These are phyloP conservation scores for Melanotaenia nigrans DNA, from an alignment of 2,797 vertebrate species.

Conservation along the genomic window DNA sequence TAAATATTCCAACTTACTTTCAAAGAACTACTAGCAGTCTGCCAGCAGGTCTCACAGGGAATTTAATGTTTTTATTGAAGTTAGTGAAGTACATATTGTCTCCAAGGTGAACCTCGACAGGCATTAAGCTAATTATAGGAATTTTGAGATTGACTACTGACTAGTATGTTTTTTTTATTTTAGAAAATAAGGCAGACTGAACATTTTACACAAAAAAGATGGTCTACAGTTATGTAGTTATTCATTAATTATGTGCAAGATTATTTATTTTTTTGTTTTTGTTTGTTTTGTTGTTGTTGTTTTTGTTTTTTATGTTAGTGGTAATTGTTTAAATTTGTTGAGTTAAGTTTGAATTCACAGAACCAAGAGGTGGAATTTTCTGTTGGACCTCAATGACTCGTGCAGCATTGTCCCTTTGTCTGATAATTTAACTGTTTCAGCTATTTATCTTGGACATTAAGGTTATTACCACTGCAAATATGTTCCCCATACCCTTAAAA, in stretches of 20 bases:
- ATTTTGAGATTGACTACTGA: slow-evolving; percentile 36
- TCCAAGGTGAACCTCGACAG: slow-evolving; percentile 51
- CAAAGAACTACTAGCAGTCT: slow-evolving; percentile 62
- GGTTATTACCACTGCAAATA: too few species aligned
- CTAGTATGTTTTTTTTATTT: slow-evolving; percentile 40
- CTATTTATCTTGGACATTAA: background rate
- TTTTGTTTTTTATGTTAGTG: too few species aligned
- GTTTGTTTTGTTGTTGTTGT: too few species aligned
- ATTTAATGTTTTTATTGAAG: slow-evolving; percentile 65
- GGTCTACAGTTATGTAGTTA: too few species aligned
- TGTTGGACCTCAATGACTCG: background rate
- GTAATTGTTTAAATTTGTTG: background rate
- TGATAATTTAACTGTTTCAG: background rate
- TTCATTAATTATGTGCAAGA: too few species aligned
- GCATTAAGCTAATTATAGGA: slow-evolving; percentile 56
- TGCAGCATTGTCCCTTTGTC: background rate
- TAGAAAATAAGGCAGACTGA: slow-evolving; percentile 8
- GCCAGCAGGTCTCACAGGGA: slow-evolving; percentile 62
- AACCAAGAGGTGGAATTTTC: background rate
- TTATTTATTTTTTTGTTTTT: too few species aligned
- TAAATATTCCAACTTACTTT: slow-evolving; percentile 64
- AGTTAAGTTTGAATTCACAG: background rate
- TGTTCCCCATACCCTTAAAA: too few species aligned
- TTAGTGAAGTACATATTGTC: slow-evolving; percentile 68
- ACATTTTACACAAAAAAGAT: background rate